Evolutionary conservation across 2,888 invertebrate species (phyloP), one percentile per base, ranked within the genome.

Genomic region (Amphipyra tragopoginis): DNA sequence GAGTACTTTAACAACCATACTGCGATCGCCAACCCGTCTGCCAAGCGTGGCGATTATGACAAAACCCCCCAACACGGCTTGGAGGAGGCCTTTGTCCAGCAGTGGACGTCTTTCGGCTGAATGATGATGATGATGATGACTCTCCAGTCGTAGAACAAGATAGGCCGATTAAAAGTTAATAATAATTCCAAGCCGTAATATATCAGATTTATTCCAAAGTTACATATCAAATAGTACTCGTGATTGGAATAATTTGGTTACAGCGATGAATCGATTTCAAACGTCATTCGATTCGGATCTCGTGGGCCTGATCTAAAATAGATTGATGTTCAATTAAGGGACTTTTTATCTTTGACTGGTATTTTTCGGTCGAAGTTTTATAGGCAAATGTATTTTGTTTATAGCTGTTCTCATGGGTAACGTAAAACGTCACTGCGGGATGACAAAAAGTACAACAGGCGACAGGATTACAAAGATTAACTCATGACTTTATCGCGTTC

Each of bases 261-360:
- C 45, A 29, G 63, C 52, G 39, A 49, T 62, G 62, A 70, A 74
- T 74, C 63, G 70, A 74, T 74, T 74, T 45, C 44, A 61, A 70
- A 69, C 70, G 75, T 70, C 70, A 70, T 74, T 74, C 70, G 75
- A 70, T 69, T 74, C 29, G 44, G 50, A 68, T 74, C 69, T 74
- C 74, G 53, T 5, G 69, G 69, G 74, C 14, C 54, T 55, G 61
- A 61, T 55, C 55, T 53, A 55, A 74, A 74, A 74, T 56, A 52
- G 75, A 70, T 74, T 70, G 70, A 62, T 61, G 70, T 75, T 62
- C 70, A 74, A 70, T 70, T 74, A 70, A 43, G 9, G 36, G 13
- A 69, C 52, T 69, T 75, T 73, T 73, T 59, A 58, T 39, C 33
- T 34, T 34, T 21, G 2, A 10, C 13, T 38, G 21, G 10, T 48